Percentiles rank a stretch among this genome's conserved stretches.
These are phyloP conservation scores for Homalodisca vitripennis DNA, from an alignment of 1,140 invertebrate species.

Conservation along the genomic window DNA sequence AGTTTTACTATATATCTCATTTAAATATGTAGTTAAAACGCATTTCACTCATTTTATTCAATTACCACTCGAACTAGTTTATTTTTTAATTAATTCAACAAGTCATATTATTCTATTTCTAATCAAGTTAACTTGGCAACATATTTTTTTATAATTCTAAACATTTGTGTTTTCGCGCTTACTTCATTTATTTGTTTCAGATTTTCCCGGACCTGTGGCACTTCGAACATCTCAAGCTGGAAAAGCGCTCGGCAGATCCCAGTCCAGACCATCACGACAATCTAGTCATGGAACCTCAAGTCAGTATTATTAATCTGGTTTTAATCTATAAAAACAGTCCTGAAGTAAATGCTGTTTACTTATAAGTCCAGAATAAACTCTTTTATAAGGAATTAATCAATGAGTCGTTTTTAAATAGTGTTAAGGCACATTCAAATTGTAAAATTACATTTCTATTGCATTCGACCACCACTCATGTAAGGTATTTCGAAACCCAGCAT, in stretches of 20 bases:
- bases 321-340: too few species aligned
- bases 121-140: background rate
- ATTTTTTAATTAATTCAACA: background rate
- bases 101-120: too few species aligned
- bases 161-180: background rate
- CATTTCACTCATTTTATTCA: background rate
- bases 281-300: slow-evolving; percentile 66
- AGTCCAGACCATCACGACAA: slow-evolving; percentile 63
- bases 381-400: too few species aligned
- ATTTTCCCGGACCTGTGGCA: slow-evolving; percentile 80
- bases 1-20: background rate
- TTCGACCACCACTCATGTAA: too few species aligned
- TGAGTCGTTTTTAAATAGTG: too few species aligned
- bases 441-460: too few species aligned
- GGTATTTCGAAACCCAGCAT: too few species aligned
- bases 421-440: too few species aligned
- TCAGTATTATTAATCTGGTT: slow-evolving; percentile 52
- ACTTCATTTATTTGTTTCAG: slow-evolving; percentile 53
- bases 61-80: background rate
- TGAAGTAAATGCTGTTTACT: too few species aligned
- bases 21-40: background rate
- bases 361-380: too few species aligned
- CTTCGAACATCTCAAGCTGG: slow-evolving; percentile 70
- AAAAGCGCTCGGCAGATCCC: slow-evolving; percentile 68
- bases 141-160: background rate